Base-by-base conservation (phyloP, 2,888 invertebrate genomes). In the Aphrophora alni region DNA sequence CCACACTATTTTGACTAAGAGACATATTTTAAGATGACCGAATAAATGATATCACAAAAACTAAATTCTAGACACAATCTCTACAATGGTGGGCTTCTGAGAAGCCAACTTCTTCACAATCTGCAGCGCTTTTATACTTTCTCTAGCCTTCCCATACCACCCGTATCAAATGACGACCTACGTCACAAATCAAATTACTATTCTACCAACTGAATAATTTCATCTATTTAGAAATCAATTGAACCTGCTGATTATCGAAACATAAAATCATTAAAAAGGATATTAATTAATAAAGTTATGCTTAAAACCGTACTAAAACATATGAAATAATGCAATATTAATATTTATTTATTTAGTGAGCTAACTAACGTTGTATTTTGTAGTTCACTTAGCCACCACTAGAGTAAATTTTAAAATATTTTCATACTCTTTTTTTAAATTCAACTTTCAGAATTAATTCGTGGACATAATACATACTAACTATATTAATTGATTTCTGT, bases 121-220 rank as follows among this genome's bases (percentile, higher is more conserved):
- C 80, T 38, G 83, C 80, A 81, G 83, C 82, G 80, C 84, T 84
- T 84, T 84, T 84, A 84, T 84, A 84, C 84, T 84, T 83, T 84
- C 83, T 81, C 81, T 75, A 78, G 82, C 83, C 84, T 83, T 82
- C 82, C 82, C 84, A 75, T 79, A 76, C 78, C 81, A 79, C 81
- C 75, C 74, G 68, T 79, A 78, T 78, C 78, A 78, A 78, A 51
- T 78, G 38, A 78, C 78, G 59, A n/a, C 4, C 27, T 73, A 78
- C 78, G 26, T 51, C 70, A 27, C 38, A 51, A 72, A 59, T 78
- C 73, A 51, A 78, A 12, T 72, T 72, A n/a, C n/a, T n/a, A n/a
- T n/a, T n/a, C n/a, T n/a, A n/a, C n/a, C n/a, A n/a, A n/a, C n/a
- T n/a, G n/a, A n/a, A n/a, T n/a, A n/a, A n/a, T n/a, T n/a, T n/a